Evolutionary conservation across 1,140 invertebrate species (phyloP), one percentile per base, ranked within the genome.

Genomic region (Pygmarrhopalites habei): DNA sequence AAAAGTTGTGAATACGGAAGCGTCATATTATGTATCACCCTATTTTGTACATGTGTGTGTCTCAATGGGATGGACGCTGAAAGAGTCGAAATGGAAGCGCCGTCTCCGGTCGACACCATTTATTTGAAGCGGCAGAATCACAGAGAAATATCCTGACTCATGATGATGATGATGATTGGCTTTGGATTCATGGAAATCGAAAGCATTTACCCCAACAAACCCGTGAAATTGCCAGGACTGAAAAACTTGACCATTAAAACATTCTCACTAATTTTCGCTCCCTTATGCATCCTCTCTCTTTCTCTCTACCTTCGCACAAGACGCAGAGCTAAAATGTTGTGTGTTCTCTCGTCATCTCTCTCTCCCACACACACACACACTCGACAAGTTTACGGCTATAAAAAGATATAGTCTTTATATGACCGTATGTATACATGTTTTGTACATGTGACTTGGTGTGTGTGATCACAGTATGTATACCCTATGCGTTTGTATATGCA

Each of bases 221-320:
- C 60, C 65, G 65, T 67, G 65, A 67, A 67, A 67, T 67, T 67
- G 65, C 65, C 47, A 67, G 15, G 32, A 35, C 32, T 7, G 32
- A 62, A 67, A 67, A 67, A 67, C 65, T 67, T 67, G 65, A 62
- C 65, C 65, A 67, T 62, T 60, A 66, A 58, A 52, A 52, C 49
- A 52, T 62, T 62, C 60, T 62, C 60, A 62, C 60, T 56, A 62
- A 62, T 62, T 62, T 56, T 62, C 52, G 26, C 41, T 44, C 47
- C 25, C 52, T 25, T 56, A n/a, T 62, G 39, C 35, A 55, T 43
- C 32, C 26, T 23, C 14, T 39, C 53, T 56, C 4, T 29, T 25
- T 28, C 39, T 41, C 12, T 47, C 44, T 47, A n/a, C 44, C 23
- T 41, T 12, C 39, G 39, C 12, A n/a, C n/a, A 41, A 41, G 39